Evolutionary conservation across 2,888 invertebrate genomes (phyloP).

Genomic region (Sphaerophoria taeniata): DNA sequence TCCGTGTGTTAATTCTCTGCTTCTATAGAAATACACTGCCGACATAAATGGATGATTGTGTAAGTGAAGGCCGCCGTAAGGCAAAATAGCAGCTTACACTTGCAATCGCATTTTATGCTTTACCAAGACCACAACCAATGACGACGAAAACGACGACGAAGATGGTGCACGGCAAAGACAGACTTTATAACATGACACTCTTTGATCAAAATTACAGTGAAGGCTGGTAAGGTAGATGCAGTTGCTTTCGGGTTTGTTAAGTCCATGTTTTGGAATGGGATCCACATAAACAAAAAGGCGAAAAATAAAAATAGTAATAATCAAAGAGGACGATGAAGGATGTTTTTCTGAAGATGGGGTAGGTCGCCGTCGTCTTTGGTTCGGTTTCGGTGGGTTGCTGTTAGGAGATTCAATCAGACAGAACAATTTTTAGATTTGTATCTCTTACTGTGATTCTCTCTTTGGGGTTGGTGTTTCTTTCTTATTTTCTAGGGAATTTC

Average conservation of each 20-base stretch:
- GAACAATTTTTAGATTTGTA: slow-evolving; percentile 18
- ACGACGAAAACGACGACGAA: slow-evolving; percentile 20
- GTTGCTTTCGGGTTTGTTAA: slow-evolving; percentile 28
- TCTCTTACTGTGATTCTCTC: slow-evolving; percentile 65
- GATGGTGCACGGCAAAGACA: background rate
- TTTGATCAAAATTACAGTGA: slow-evolving; percentile 42
- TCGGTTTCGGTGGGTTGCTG: slow-evolving; percentile 17
- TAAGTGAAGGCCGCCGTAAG: slow-evolving; percentile 72
- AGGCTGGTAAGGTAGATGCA: background rate
- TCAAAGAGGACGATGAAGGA: background rate
- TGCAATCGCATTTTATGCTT: slow-evolving; percentile 66
- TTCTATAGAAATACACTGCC: slow-evolving; percentile 29
- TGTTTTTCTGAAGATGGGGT: slow-evolving; percentile 59
- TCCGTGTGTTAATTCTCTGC: slow-evolving; percentile 12
- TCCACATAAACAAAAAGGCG: background rate
- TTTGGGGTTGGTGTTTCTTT: background rate
- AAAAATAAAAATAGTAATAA: background rate
- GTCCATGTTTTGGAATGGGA: background rate
- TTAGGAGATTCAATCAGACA: slow-evolving; percentile 39
- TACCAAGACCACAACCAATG: slow-evolving; percentile 40
- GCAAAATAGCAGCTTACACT: slow-evolving; percentile 61
- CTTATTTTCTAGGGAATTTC: slow-evolving; percentile 24
- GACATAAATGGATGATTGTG: slow-evolving; percentile 39
- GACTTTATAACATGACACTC: slow-evolving; percentile 50
- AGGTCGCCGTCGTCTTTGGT: slow-evolving; percentile 54